phyloP scores from a whole-genome alignment of 2,113 vertebrate species.

The Oophaga pumilio region DNA sequence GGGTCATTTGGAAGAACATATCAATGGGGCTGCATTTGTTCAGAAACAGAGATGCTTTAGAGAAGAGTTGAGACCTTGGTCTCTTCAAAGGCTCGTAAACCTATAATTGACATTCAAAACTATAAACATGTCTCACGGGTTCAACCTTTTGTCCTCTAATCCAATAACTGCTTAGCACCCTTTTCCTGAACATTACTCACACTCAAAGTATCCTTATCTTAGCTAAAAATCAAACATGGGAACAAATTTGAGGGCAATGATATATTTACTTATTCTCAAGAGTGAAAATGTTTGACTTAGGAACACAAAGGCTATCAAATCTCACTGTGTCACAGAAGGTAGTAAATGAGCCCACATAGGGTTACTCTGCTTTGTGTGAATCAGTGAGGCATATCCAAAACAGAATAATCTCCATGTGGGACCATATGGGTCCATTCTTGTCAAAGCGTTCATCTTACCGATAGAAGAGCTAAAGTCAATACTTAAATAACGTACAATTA shows the following conservation, averaged over 20 bases:
- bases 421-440: constrained; percentile 5
- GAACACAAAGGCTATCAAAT: constrained; percentile 40
- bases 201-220: constrained; percentile 36
- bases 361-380: neutral
- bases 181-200: neutral
- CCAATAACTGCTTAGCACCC: constrained; percentile 12
- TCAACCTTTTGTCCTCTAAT: constrained; percentile 27
- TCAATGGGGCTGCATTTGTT: constrained; percentile 9
- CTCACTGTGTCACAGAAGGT: constrained; percentile 18
- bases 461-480: neutral
- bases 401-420: constrained; percentile 27
- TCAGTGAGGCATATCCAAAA: constrained; percentile 39
- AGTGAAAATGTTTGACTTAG: neutral
- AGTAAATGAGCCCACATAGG: constrained; percentile 36
- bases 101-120: constrained; percentile 2
- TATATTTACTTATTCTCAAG: constrained; percentile 36
- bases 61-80: neutral
- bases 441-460: neutral
- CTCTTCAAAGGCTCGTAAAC: constrained; percentile 4
- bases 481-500: neutral
- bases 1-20: constrained; percentile 8
- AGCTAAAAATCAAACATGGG: constrained; percentile 30
- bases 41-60: neutral
- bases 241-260: constrained; percentile 42
- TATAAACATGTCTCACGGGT: constrained; percentile 16